A percentile compares a stretch with the other conserved stretches of the same genome.
phyloP scores from a whole-genome alignment of 2,797 vertebrate genomes.

The Periophthalmus magnuspinnatus region DNA sequence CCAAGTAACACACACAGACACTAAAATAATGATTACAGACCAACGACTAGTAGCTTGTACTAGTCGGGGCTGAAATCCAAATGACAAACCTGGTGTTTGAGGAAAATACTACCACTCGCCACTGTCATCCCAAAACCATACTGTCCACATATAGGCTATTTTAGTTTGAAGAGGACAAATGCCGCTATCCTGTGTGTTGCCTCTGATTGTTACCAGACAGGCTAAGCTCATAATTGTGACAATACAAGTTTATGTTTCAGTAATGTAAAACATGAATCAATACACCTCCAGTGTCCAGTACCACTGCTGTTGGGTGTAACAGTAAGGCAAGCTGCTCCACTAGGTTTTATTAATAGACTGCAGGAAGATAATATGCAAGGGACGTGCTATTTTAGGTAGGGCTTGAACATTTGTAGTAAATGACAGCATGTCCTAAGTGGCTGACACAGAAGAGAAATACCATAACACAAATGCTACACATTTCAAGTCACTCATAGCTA shows the following conservation, averaged over 20 bases:
- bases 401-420: conserved; percentile 49
- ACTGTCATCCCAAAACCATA: too few relatives aligned
- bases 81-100: too few relatives aligned
- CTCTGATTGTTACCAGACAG: not conserved
- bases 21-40: too few relatives aligned
- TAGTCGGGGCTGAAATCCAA: too few relatives aligned
- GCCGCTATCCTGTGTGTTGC: too few relatives aligned
- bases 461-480: conserved; percentile 18
- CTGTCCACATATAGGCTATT: too few relatives aligned
- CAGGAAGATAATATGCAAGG: conserved; percentile 35
- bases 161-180: too few relatives aligned
- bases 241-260: not conserved
- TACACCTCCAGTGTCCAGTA: conserved; percentile 7
- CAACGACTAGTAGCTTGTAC: too few relatives aligned
- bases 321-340: conserved; percentile 26
- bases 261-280: not conserved
- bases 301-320: conserved; percentile 40
- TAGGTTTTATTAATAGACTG: conserved; percentile 36
- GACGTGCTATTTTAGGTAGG: conserved; percentile 38
- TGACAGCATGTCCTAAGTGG: conserved; percentile 35
- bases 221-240: not conserved
- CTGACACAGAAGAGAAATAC: conserved; percentile 32
- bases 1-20: too few relatives aligned
- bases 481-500: conserved; percentile 25
- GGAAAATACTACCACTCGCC: too few relatives aligned